Percentiles rank a stretch among this genome's conserved stretches.
phyloP scores from a whole-genome alignment of 2,113 vertebrate genomes.

The Apodemus sylvaticus region DNA sequence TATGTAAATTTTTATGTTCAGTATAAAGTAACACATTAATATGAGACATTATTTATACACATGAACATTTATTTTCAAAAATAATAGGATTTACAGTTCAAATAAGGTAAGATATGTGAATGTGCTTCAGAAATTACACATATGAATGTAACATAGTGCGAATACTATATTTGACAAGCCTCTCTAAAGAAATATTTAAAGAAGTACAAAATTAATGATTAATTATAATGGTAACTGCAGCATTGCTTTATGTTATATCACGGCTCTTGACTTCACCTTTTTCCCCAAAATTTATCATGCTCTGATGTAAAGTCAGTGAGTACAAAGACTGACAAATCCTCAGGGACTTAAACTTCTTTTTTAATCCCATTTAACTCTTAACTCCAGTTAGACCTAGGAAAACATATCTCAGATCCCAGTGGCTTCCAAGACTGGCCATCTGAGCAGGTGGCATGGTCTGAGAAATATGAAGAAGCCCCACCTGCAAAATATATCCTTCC shows the following conservation, averaged over 20 bases:
- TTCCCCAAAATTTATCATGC: not conserved
- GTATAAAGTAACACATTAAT: not conserved
- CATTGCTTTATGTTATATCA: not conserved
- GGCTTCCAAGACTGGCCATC: not conserved
- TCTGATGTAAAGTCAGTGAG: not conserved
- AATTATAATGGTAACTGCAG: not conserved
- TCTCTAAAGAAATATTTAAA: not conserved
- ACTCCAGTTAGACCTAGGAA: not conserved
- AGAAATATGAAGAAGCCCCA: slow-evolving; percentile 57
- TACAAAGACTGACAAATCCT: not conserved
- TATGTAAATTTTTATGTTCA: slow-evolving; percentile 17
- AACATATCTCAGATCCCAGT: not conserved
- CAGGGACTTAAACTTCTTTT: not conserved
- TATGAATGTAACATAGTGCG: not conserved
- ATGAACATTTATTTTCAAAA: not conserved
- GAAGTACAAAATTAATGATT: not conserved
- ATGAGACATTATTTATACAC: not conserved
- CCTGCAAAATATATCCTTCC: slow-evolving; percentile 51
- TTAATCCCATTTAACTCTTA: not conserved
- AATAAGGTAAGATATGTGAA: not conserved
- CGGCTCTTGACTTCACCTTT: not conserved
- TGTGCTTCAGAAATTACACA: not conserved
- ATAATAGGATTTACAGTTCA: not conserved
- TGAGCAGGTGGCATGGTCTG: slow-evolving; percentile 10
- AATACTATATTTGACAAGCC: not conserved